These are phyloP conservation scores for Metacarcinus magister DNA, from an alignment of 2,888 invertebrate species.

Conservation along the genomic window DNA sequence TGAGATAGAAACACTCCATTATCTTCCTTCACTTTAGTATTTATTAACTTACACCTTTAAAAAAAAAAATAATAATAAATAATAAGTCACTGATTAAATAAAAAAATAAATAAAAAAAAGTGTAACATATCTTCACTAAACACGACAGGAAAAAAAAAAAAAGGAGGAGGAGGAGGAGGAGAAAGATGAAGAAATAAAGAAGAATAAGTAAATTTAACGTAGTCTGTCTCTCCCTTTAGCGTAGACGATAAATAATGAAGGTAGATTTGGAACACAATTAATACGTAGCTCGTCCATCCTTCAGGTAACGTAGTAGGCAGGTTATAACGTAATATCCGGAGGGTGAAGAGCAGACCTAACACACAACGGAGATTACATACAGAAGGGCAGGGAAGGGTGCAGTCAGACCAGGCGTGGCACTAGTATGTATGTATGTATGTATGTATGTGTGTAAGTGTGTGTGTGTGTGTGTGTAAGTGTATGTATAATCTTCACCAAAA, in stretches of 20 bases:
- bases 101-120: too few relatives aligned
- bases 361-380: conserved; percentile 27
- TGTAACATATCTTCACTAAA: not conserved
- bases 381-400: not conserved
- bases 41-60: too few relatives aligned
- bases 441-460: not conserved
- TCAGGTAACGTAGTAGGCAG: not conserved
- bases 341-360: not conserved
- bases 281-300: not conserved
- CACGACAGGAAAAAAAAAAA: not conserved
- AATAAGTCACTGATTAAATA: too few relatives aligned
- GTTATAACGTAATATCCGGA: conserved; percentile 30
- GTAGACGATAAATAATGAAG: not conserved
- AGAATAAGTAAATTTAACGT: not conserved
- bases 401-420: not conserved
- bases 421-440: not conserved
- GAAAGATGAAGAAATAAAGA: not conserved
- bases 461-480: not conserved
- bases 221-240: not conserved
- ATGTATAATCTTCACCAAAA: too few relatives aligned
- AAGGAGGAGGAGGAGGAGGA: not conserved
- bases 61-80: too few relatives aligned
- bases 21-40: too few relatives aligned
- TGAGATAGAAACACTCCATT: not conserved
- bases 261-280: not conserved